These are phyloP conservation scores for Sebastes dallii DNA, from an alignment of 2,797 vertebrate genomes.

Conservation along the genomic window DNA sequence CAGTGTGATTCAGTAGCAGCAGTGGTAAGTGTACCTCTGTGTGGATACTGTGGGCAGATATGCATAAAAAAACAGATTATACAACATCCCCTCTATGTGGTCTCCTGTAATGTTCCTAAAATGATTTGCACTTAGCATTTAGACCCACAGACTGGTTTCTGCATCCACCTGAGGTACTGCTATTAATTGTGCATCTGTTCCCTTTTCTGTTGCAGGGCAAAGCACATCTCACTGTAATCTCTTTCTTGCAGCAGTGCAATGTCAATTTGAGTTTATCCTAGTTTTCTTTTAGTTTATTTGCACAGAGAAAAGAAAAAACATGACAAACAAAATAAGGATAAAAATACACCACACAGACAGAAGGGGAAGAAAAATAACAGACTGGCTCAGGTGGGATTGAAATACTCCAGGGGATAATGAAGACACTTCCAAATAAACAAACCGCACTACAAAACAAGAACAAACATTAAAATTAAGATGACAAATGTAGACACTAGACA, in stretches of 20 bases:
- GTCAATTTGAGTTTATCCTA: background rate
- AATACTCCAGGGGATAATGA: background rate
- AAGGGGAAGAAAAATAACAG: background rate
- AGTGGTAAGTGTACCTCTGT: background rate
- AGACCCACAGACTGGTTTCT: background rate
- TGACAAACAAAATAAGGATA: slow-evolving; percentile 1
- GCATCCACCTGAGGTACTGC: background rate
- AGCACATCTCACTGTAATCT: background rate
- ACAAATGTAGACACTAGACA: slow-evolving; percentile 1
- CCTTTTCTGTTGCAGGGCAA: background rate
- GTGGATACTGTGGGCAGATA: background rate
- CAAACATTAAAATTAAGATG: slow-evolving; percentile 12
- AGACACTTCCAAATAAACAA: slow-evolving; percentile 1
- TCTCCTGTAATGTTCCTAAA: background rate
- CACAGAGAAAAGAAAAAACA: background rate
- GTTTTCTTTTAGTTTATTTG: slow-evolving; percentile 2
- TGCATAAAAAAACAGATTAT: background rate
- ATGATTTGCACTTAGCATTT: background rate
- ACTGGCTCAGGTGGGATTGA: slow-evolving; percentile 13
- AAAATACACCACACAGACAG: background rate
- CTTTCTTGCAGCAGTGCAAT: background rate
- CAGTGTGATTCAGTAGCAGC: background rate
- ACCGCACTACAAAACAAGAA: background rate
- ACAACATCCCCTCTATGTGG: background rate
- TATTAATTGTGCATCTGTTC: background rate